A percentile compares a stretch with the other conserved stretches of the same genome.
Evolutionary conservation across 2,113 vertebrate genomes (phyloP).

Genomic region (Epinephelus fuscoguttatus): DNA sequence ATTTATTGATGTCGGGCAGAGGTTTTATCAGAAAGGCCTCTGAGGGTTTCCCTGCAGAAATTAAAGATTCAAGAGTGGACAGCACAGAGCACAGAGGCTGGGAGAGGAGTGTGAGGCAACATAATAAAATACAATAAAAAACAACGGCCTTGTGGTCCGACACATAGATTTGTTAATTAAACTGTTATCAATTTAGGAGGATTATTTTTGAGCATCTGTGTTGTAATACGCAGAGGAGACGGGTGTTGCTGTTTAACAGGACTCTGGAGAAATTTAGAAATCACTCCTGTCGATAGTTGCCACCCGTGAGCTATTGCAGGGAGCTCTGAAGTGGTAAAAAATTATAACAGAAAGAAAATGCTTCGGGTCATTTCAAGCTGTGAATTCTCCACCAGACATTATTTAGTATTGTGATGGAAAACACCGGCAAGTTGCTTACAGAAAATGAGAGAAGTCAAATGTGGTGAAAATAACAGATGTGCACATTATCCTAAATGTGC

Average conservation of each 20-base stretch:
- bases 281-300: slow-evolving; percentile 5
- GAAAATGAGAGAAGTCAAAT: background rate
- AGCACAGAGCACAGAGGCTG: background rate
- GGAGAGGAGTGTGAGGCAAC: background rate
- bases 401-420: slow-evolving; percentile 17
- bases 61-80: background rate
- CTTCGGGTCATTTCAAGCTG: background rate
- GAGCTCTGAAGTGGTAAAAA: slow-evolving; percentile 1
- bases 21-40: slow-evolving; percentile 4
- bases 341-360: background rate
- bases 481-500: background rate
- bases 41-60: background rate
- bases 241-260: slow-evolving; percentile 17
- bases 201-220: background rate
- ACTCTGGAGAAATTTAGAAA: slow-evolving; percentile 29
- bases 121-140: background rate
- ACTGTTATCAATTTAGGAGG: background rate
- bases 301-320: background rate
- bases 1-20: background rate
- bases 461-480: background rate
- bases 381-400: background rate
- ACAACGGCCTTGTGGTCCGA: background rate
- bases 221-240: background rate
- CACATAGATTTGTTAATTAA: slow-evolving; percentile 8
- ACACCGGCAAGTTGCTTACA: background rate